Evolutionary conservation across 1,140 invertebrate species (phyloP).

Genomic region (Protaetia brevitarsis): DNA sequence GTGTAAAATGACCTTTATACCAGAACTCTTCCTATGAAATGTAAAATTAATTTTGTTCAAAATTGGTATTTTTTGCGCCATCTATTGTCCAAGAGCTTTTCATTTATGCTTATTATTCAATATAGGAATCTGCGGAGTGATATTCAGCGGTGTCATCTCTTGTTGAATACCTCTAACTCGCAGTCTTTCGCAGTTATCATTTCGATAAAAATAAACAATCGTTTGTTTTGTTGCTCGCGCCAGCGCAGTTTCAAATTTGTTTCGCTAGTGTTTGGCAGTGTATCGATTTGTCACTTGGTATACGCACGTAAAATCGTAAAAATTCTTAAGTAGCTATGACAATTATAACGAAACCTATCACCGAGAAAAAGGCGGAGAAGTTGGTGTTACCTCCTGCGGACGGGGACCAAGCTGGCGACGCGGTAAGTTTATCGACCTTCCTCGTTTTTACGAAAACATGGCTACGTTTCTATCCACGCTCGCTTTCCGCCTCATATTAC

Average conservation of each 20-base stretch:
- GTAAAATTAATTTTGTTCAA: no score
- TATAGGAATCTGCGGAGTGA: no score
- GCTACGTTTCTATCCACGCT: background rate
- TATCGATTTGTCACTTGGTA: background rate
- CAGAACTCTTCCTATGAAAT: no score
- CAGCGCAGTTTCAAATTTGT: slow-evolving; percentile 15
- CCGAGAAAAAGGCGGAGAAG: slow-evolving; percentile 66
- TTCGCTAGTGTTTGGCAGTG: background rate
- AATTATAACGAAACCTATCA: slow-evolving; percentile 63
- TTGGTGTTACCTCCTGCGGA: slow-evolving; percentile 61
- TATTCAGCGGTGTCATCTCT: no score
- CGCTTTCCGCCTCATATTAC: no score
- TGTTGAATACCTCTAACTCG: no score
- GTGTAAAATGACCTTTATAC: no score
- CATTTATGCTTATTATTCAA: no score
- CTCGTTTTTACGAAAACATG: background rate
- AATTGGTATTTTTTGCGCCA: no score
- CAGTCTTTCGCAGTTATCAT: no score
- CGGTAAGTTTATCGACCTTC: slow-evolving; percentile 9
- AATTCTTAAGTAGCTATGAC: slow-evolving; percentile 53
- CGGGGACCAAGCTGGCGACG: slow-evolving; percentile 40
- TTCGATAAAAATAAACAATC: background rate
- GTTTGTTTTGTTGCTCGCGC: background rate
- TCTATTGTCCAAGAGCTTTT: no score
- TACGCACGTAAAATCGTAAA: slow-evolving; percentile 13